A percentile compares a stretch with the other conserved stretches of the same genome.
Evolutionary conservation across 2,888 invertebrate species (phyloP).

Genomic region (Aleiodes alternator): DNA sequence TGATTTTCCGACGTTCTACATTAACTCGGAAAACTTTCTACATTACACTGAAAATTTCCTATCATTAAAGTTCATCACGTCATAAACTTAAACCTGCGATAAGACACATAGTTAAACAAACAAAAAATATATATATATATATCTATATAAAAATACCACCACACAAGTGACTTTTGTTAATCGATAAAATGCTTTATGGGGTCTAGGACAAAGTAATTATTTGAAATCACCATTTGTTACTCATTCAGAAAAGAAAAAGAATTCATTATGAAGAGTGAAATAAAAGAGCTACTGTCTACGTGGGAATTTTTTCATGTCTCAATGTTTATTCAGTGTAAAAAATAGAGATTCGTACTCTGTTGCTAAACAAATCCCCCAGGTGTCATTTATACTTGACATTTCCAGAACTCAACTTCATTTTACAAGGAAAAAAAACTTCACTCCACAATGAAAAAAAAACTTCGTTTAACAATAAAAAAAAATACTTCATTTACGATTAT

Average conservation of each 20-base stretch:
- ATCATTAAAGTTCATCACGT: neutral
- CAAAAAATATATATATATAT: neutral
- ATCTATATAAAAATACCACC: neutral
- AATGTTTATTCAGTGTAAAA: conserved; percentile 7
- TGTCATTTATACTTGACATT: conserved; percentile 31
- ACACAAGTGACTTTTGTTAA: neutral
- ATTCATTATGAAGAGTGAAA: neutral
- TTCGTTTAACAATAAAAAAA: too few species aligned
- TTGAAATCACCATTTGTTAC: conserved; percentile 20
- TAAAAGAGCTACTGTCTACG: neutral
- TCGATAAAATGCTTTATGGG: conserved; percentile 30
- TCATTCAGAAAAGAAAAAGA: conserved; percentile 2
- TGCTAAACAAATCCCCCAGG: conserved; percentile 1
- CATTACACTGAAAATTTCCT: too few species aligned
- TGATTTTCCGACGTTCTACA: too few species aligned
- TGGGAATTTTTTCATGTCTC: conserved; percentile 1
- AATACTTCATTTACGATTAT: conserved; percentile 1
- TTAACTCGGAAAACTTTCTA: too few species aligned
- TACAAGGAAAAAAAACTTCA: too few species aligned
- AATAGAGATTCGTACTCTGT: conserved; percentile 3
- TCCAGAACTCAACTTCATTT: conserved; percentile 15
- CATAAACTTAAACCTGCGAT: neutral
- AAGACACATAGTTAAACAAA: neutral
- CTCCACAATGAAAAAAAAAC: too few species aligned
- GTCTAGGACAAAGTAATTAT: conserved; percentile 20